Base-by-base conservation (phyloP, 2,797 vertebrate genomes). In the Pempheris klunzingeri region DNA sequence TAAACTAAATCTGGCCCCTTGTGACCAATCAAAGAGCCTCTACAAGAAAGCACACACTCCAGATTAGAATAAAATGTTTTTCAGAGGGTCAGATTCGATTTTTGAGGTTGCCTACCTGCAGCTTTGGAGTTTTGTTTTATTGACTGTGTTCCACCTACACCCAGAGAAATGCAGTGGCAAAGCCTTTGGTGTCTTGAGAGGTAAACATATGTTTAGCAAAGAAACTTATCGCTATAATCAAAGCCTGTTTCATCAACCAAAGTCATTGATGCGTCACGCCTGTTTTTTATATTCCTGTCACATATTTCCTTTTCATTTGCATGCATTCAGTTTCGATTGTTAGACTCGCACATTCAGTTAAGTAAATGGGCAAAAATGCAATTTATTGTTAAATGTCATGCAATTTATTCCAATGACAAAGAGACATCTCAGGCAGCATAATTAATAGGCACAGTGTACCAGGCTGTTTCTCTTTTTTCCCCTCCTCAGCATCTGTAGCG, bases 361-460 rank as follows among this genome's bases (percentile, higher is more conserved):
- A 57, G 44, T 75, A 82, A 90, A 90, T 58, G 26, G 57, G 43
- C 65, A 77, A 83, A 88, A 88, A 88, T 60, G 58, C 71, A 82
- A 70, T 90, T 89, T 86, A 87, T 90, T 86, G 85, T 88, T 80
- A 92, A 91, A 93, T 91, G 91, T 89, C 92, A 91, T 73, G 58
- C 78, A 84, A 82, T 93, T 91, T 86, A 86, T 83, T 83, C 68
- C 46, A 43, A 80, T 85, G 87, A 90, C 86, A 92, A 84, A 91
- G 88, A 68, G 66, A 78, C 78, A 54, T 82, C 81, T 90, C 83
- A 74, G 79, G 78, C 87, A 79, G 75, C 53, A 68, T 87, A 89
- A 89, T 90, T 88, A 87, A 79, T 50, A 85, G 85, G 75, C 66
- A 30, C 50, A 58, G 73, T 41, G 38, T 47, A 70, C 66, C 49